Evolutionary conservation across 2,113 vertebrate genomes (phyloP), one percentile per base, ranked within the genome.

Genomic region (Sitta europaea): DNA sequence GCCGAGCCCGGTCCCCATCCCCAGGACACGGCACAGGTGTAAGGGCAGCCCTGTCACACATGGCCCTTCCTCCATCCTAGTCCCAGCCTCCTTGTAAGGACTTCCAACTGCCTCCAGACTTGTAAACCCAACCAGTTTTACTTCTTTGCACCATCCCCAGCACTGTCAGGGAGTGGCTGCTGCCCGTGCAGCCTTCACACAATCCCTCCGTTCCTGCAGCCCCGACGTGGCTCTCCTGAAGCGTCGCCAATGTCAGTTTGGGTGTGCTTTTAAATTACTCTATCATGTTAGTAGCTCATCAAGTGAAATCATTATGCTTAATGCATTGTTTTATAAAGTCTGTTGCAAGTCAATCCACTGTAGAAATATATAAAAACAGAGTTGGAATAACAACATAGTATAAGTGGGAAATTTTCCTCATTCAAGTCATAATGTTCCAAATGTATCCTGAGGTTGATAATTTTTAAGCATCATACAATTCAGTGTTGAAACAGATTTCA

Each of bases 401-500:
- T 59, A 73, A 86, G 91, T 45, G 88, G 93, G 91, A 96, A 95
- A 62, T 33, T 58, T 38, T 86, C 84, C 57, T 94, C 86, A 63
- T 79, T 90, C 23, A 11, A 70, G 22, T 79, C 71, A 54, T 81
- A 14, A 66, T 8, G 43, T 76, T 86, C 67, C 66, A 90, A 74
- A 53, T 0, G 4, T 50, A 57, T 88, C 93, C 76, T 53, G 82
- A 88, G 43, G 75, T 67, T 2, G 8, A 6, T 86, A 33, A 48
- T 71, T 95, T 93, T 67, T 86, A 94, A 90, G 80, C 63, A 79
- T 89, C 70, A 5, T 61, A 42, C 57, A 86, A 50, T 43, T 95
- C 79, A 92, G 2, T 57, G 61, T 78, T 91, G 59, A 95, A 96
- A 85, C 67, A 90, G 62, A 89, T 96, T 85, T 93, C 67, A 78